Conservation (phyloP, 2,797 vertebrate species). For the Helicolenus hilgendorfi region DNA sequence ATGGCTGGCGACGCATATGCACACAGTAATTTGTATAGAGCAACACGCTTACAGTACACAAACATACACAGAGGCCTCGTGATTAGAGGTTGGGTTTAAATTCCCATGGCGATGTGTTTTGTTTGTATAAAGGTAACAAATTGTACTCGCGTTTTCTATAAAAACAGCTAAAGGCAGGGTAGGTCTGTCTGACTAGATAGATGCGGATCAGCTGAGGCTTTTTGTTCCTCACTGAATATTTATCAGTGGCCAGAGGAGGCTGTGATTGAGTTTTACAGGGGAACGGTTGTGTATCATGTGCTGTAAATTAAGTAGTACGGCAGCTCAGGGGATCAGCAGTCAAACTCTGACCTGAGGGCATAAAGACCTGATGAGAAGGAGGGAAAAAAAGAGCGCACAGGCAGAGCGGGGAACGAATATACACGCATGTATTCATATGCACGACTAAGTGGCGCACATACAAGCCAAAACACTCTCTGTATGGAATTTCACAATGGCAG, state of each 20-base stretch:
- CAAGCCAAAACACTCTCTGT: slow-evolving; percentile 22
- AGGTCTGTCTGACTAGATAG: slow-evolving; percentile 14
- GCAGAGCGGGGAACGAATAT: neutral
- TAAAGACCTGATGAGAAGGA: slow-evolving; percentile 37
- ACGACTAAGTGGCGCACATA: neutral
- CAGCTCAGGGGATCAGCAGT: slow-evolving; percentile 62
- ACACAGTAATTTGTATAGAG: slow-evolving; percentile 10
- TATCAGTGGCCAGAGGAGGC: slow-evolving; percentile 60
- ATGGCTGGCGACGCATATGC: neutral
- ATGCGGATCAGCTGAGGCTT: slow-evolving; percentile 37
- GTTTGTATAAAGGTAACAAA: slow-evolving; percentile 49
- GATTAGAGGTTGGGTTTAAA: slow-evolving; percentile 16
- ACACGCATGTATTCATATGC: neutral
- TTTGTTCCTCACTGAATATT: slow-evolving; percentile 69
- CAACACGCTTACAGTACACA: neutral
- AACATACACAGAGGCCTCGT: slow-evolving; percentile 10
- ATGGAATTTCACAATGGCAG: slow-evolving; percentile 38
- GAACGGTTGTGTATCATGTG: slow-evolving; percentile 58
- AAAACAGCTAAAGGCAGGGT: slow-evolving; percentile 48
- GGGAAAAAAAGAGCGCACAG: neutral
- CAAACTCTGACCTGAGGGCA: slow-evolving; percentile 63
- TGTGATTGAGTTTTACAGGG: slow-evolving; percentile 57
- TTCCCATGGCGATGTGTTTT: slow-evolving; percentile 9
- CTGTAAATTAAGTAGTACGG: slow-evolving; percentile 60
- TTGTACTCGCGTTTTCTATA: slow-evolving; percentile 2